phyloP scores from a whole-genome alignment of 1,140 invertebrate species.

The Tetramorium parvispinum region DNA sequence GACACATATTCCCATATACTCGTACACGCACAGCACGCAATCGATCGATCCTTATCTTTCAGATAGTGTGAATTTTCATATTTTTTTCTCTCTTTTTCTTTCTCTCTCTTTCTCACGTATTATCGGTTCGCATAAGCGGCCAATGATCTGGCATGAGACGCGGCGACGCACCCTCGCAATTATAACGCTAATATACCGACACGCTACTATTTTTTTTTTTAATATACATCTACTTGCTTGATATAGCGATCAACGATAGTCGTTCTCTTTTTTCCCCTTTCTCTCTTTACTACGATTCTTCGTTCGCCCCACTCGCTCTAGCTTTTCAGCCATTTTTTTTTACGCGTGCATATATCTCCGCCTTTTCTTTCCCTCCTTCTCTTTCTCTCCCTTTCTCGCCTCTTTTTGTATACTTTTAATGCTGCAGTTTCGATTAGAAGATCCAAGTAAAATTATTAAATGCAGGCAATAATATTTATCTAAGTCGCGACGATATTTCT shows the following conservation, averaged over 20 bases:
- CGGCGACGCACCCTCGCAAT: conserved; percentile 61
- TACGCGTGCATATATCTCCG: conserved; percentile 48
- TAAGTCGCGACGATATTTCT: conserved; percentile 63
- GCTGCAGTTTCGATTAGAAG: conserved; percentile 61
- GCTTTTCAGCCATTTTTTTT: conserved; percentile 24
- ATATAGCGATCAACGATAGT: conserved; percentile 74
- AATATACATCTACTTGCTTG: conserved; percentile 74
- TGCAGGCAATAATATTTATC: conserved; percentile 60
- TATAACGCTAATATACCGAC: conserved; percentile 68
- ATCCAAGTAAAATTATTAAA: conserved; percentile 51
- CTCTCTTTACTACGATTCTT: conserved; percentile 57
- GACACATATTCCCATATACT: conserved; percentile 17
- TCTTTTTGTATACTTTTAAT: conserved; percentile 47
- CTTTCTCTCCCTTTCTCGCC: neutral
- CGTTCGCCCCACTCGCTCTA: conserved; percentile 31
- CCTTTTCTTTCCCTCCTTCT: neutral
- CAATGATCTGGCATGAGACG: conserved; percentile 54
- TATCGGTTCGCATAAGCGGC: conserved; percentile 71
- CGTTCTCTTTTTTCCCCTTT: conserved; percentile 32
- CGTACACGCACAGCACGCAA: conserved; percentile 31
- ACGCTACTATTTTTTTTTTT: conserved; percentile 75
- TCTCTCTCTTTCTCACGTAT: conserved; percentile 1
- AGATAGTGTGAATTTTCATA: conserved; percentile 20
- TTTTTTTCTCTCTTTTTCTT: conserved; percentile 19
- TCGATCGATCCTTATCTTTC: neutral